phyloP scores from a whole-genome alignment of 1,140 invertebrate genomes.

The Apocrypta bakeri region DNA sequence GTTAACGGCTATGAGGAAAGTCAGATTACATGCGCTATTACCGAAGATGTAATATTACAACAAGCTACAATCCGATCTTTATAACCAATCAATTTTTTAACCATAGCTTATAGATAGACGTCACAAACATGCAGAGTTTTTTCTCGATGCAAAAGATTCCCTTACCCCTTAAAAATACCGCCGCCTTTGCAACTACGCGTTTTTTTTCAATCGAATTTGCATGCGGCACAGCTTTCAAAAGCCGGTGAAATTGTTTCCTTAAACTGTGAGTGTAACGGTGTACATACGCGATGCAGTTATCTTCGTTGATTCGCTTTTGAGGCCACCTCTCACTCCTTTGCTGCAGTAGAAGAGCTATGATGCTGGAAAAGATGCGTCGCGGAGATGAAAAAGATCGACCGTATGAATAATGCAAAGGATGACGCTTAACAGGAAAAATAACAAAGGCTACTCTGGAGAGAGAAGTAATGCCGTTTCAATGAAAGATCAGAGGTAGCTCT shows the following conservation, averaged over 20 bases:
- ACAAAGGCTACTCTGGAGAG: constrained; percentile 10
- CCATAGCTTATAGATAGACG: too few species aligned
- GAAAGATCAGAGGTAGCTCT: not conserved
- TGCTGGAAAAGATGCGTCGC: not conserved
- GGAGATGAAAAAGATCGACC: constrained; percentile 19
- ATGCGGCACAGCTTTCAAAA: not conserved
- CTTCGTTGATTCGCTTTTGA: not conserved
- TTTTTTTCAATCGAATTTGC: constrained; percentile 7
- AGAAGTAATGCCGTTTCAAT: constrained; percentile 21
- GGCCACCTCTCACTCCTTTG: not conserved
- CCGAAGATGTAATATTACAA: too few species aligned
- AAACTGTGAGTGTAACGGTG: not conserved
- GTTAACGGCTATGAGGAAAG: too few species aligned
- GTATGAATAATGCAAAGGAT: constrained; percentile 38
- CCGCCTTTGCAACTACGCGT: too few species aligned
- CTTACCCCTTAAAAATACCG: not conserved
- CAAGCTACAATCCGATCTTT: not conserved
- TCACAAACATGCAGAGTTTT: not conserved
- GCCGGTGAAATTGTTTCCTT: constrained; percentile 31
- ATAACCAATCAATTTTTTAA: not conserved
- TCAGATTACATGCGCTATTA: not conserved
- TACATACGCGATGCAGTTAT: not conserved
- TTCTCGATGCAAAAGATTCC: not conserved
- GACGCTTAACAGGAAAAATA: constrained; percentile 37
- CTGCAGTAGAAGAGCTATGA: not conserved